Evolutionary conservation across 2,113 vertebrate genomes (phyloP).

Genomic region (Psophia crepitans): DNA sequence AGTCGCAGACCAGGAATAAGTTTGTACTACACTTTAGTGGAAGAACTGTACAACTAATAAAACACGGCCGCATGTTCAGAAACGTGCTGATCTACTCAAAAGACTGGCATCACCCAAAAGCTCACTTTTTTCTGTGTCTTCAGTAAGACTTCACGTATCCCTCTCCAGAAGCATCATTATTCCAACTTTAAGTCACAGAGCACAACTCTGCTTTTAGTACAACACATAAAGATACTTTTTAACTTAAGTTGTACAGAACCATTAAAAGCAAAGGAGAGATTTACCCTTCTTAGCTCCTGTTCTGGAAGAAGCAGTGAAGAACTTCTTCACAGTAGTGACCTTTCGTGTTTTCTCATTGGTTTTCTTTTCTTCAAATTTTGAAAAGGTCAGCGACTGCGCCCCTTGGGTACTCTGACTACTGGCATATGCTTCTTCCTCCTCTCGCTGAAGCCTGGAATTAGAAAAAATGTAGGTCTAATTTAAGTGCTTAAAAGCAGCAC

Average conservation of each 20-base stretch:
- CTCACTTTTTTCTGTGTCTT: not conserved
- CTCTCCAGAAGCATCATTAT: not conserved
- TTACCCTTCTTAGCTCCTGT: constrained; percentile 90
- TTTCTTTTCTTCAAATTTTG: constrained; percentile 98
- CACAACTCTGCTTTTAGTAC: not conserved
- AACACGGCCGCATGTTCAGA: not conserved
- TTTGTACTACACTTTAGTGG: not conserved
- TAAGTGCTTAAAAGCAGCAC: not conserved
- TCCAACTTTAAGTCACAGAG: not conserved
- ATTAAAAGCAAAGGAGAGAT: not conserved
- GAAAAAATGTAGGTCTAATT: not conserved
- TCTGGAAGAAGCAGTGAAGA: constrained; percentile 94
- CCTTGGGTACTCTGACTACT: constrained; percentile 85
- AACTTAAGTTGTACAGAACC: not conserved
- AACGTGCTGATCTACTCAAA: not conserved
- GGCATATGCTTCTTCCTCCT: constrained; percentile 94
- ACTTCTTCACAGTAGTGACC: constrained; percentile 97
- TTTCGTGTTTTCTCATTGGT: constrained; percentile 95
- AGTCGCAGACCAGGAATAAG: not conserved
- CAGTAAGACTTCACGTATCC: not conserved
- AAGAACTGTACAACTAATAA: not conserved
- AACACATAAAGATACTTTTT: not conserved
- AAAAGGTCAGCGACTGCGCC: constrained; percentile 86
- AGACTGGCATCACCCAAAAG: not conserved
- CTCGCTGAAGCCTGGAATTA: constrained; percentile 86